Evolutionary conservation across 2,888 invertebrate species (phyloP), one percentile per base, ranked within the genome.

Genomic region (Meiosimyza decipiens): DNA sequence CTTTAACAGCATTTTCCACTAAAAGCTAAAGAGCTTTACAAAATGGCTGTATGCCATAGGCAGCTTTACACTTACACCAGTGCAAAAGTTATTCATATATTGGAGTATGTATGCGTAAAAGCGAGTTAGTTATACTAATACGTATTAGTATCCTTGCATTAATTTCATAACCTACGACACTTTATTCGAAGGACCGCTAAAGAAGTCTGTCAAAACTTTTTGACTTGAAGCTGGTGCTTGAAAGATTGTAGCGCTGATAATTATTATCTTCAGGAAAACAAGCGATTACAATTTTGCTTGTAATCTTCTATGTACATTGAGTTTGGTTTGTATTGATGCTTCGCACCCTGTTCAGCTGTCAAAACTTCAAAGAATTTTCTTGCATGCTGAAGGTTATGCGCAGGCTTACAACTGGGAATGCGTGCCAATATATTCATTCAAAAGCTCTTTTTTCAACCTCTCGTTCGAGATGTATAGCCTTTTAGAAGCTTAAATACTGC

Each of bases 91-190:
- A 6, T 28, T 12, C 6, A 28, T 28, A 57, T 5, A 28, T 57
- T 28, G 18, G n/a, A 15, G 11, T 47, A 3, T 18, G 49, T 63
- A 49, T 63, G 47, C 22, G 16, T 16, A n/a, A 13, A 22, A 47
- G 22, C 18, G 13, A 22, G 28, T 16, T 2, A 33, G 33, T 12
- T 28, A n/a, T 60, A n/a, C 15, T 40, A 6, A n/a, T 33, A n/a
- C 15, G 3, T 3, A 33, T 7, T 33, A 28, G n/a, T 40, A 40
- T 40, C 40, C 40, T 64, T 13, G 16, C 16, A 18, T 67, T 40
- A n/a, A 15, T 55, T n/a, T 67, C 67, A 22, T 69, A 69, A 69
- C 69, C 69, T 69, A 69, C 60, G 69, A 69, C 69, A 69, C 60
- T n/a, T 47, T 18, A 47, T n/a, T 40, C 40, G 40, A 40, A 40